A percentile compares a stretch with the other conserved stretches of the same genome.
These are phyloP conservation scores for Pegoplata infirma DNA, from an alignment of 2,888 invertebrate species.

Conservation along the genomic window DNA sequence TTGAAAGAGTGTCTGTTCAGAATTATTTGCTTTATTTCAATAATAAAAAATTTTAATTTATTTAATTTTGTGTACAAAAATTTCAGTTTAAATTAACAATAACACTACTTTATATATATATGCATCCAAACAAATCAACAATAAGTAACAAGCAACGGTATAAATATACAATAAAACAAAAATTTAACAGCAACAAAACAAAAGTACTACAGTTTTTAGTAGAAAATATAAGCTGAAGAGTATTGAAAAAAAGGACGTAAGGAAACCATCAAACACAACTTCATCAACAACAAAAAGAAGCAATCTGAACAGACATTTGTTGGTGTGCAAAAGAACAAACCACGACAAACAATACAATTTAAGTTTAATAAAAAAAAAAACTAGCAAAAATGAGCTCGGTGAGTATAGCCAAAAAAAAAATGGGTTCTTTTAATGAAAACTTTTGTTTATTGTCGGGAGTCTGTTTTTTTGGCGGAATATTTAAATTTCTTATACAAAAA, in stretches of 20 bases:
- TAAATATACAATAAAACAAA: slow-evolving; percentile 6
- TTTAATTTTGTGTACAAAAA: slow-evolving; percentile 34
- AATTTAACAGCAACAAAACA: not conserved
- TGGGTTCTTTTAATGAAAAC: no score
- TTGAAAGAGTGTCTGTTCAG: slow-evolving; percentile 6
- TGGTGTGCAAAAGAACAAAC: not conserved
- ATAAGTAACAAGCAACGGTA: not conserved
- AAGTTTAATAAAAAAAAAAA: not conserved
- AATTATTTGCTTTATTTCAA: slow-evolving; percentile 43
- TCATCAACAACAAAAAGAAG: not conserved
- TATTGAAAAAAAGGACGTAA: slow-evolving; percentile 1
- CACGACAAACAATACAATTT: not conserved
- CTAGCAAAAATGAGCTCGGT: slow-evolving; percentile 45
- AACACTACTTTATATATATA: slow-evolving; percentile 5
- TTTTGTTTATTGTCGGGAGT: not conserved
- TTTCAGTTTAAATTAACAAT: not conserved
- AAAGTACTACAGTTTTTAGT: not conserved
- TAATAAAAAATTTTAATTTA: slow-evolving; percentile 29
- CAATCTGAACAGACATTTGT: slow-evolving; percentile 16
- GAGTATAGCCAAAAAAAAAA: not conserved
- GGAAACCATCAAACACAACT: not conserved
- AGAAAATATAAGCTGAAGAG: not conserved
- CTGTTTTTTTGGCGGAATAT: no score
- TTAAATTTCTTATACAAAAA: no score
- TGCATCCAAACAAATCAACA: not conserved